Percentiles rank a stretch among this genome's conserved stretches.
Conservation (phyloP, 92 coral and sea anemone species). For the Palythoa grandiflora region DNA sequence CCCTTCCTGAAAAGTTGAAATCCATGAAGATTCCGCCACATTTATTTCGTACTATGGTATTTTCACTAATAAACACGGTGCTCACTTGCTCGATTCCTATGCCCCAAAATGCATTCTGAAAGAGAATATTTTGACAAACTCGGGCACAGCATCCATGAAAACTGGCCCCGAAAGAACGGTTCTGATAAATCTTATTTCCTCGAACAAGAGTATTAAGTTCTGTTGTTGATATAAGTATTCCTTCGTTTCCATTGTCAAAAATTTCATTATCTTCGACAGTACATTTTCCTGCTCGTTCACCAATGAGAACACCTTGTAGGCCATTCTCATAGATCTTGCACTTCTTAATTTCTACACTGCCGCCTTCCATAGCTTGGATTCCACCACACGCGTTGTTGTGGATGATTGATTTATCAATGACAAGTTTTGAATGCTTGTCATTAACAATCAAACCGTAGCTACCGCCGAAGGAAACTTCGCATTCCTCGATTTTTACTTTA, state of each 20-base stretch:
- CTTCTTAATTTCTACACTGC: conserved; percentile 45
- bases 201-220: background rate
- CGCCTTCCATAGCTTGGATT: conserved; percentile 36
- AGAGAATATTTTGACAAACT: conserved; percentile 55
- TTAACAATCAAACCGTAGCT: conserved; percentile 67
- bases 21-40: conserved; percentile 74
- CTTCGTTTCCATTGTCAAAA: conserved; percentile 63
- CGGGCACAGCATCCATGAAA: conserved; percentile 15
- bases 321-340: conserved; percentile 72
- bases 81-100: conserved; percentile 54
- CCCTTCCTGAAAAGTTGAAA: conserved; percentile 49
- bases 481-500: conserved; percentile 61
- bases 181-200: conserved; percentile 32
- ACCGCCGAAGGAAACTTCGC: conserved; percentile 65
- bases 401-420: conserved; percentile 27
- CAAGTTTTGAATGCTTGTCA: background rate
- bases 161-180: conserved; percentile 26
- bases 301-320: conserved; percentile 71
- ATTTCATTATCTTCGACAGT: conserved; percentile 65
- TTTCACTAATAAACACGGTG: conserved; percentile 43
- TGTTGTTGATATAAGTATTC: conserved; percentile 59
- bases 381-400: conserved; percentile 37
- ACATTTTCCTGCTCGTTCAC: conserved; percentile 66
- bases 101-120: conserved; percentile 69
- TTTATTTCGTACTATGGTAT: conserved; percentile 64